These are phyloP conservation scores for Darevskia nairensis DNA, from an alignment of 2,797 vertebrate species.

Conservation along the genomic window DNA sequence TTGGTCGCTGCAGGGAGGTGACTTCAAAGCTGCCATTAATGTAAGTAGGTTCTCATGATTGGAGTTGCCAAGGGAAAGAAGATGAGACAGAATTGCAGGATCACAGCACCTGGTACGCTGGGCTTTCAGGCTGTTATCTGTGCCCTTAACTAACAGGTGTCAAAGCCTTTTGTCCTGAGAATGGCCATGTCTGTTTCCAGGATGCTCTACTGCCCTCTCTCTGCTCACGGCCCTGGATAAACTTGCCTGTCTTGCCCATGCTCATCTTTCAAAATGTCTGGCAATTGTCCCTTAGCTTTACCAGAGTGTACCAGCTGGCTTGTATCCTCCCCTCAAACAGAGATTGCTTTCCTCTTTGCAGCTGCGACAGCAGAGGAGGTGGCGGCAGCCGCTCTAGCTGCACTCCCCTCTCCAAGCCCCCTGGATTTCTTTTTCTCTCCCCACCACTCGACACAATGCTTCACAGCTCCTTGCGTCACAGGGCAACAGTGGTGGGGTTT, in stretches of 20 bases:
- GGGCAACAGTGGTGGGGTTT: constrained; percentile 43
- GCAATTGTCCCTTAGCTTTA: not conserved
- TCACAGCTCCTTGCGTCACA: constrained; percentile 54
- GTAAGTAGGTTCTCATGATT: not conserved
- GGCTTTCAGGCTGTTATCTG: not conserved
- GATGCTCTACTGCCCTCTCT: constrained; percentile 22
- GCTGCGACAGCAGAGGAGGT: not conserved
- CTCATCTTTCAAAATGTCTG: not conserved
- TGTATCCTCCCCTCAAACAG: not conserved
- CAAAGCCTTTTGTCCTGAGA: constrained; percentile 52
- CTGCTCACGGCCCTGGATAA: constrained; percentile 37
- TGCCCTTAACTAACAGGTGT: constrained; percentile 21
- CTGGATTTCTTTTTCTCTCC: not conserved
- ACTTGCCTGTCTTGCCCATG: not conserved
- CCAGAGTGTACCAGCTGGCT: constrained; percentile 21
- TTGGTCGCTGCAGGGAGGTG: too few relatives aligned
- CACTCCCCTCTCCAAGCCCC: not conserved
- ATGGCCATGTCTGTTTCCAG: constrained; percentile 30
- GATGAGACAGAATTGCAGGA: not conserved
- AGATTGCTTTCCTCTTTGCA: not conserved
- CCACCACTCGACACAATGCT: not conserved
- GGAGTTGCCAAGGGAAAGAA: not conserved
- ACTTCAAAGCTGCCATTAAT: too few relatives aligned
- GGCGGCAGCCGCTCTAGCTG: constrained; percentile 25
- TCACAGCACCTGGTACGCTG: not conserved